phyloP scores from a whole-genome alignment of 2,888 invertebrate genomes.

The Nasonovia ribisnigri region DNA sequence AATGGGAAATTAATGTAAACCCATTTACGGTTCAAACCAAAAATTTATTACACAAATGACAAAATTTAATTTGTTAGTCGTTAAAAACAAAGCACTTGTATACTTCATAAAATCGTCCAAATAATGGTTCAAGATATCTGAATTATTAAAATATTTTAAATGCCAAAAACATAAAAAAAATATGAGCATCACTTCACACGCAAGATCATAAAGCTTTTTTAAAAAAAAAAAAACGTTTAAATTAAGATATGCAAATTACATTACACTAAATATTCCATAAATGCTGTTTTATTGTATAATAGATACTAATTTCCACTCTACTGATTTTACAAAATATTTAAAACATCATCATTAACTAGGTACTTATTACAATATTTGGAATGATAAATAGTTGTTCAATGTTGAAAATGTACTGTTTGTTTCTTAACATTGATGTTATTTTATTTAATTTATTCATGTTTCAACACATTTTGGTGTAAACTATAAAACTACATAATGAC shows the following conservation, averaged over 20 bases:
- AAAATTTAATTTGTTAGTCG: not conserved
- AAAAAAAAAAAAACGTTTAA: not conserved
- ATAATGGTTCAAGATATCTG: not conserved
- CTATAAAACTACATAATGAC: not conserved
- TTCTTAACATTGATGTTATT: not conserved
- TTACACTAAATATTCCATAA: not conserved
- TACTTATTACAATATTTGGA: not conserved
- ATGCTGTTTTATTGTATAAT: not conserved
- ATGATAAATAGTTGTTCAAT: not conserved
- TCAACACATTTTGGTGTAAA: not conserved
- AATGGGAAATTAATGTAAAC: not conserved
- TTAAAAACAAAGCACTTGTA: conserved; percentile 23
- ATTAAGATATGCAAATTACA: conserved; percentile 21
- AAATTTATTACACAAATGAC: not conserved
- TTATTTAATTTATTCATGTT: not conserved
- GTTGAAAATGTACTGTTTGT: not conserved
- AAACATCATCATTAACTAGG: not conserved
- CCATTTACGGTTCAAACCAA: not conserved
- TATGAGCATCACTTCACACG: not conserved
- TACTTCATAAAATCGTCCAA: not conserved
- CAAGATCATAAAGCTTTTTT: not conserved
- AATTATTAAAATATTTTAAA: conserved; percentile 19
- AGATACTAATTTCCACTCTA: not conserved
- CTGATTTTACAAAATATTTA: not conserved
- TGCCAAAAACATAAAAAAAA: not conserved